Conservation (phyloP, 2,888 invertebrate genomes). For the Morpho achilles region DNA sequence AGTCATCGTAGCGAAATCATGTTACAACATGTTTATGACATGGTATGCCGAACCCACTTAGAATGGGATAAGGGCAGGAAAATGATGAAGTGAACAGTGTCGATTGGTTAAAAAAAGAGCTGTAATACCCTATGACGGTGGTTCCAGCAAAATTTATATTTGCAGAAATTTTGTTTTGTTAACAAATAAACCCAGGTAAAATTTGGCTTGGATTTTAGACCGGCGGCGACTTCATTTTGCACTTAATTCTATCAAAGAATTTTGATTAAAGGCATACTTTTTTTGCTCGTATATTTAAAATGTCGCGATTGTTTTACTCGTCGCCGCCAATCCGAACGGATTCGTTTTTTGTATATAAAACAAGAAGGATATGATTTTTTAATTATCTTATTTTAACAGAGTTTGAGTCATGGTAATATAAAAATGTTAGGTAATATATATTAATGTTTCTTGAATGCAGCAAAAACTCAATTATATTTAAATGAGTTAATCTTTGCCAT, state of each 20-base stretch:
- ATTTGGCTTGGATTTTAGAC: slow-evolving; percentile 48
- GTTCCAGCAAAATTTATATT: background rate
- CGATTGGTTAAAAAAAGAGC: no score
- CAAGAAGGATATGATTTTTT: slow-evolving; percentile 1
- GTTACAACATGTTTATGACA: no score
- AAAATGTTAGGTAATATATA: no score
- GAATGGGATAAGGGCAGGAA: no score
- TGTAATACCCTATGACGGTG: no score
- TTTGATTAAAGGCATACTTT: slow-evolving; percentile 38
- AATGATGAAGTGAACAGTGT: no score
- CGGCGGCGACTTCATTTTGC: slow-evolving; percentile 49
- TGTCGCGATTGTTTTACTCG: slow-evolving; percentile 14
- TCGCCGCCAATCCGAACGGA: background rate
- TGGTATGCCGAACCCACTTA: no score
- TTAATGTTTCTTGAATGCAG: no score
- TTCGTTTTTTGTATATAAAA: slow-evolving; percentile 7
- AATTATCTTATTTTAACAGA: background rate
- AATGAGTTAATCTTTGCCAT: no score
- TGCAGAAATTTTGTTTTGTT: slow-evolving; percentile 35
- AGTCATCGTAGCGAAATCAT: no score
- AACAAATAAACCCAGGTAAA: slow-evolving; percentile 70
- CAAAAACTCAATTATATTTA: no score
- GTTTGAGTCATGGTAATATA: background rate
- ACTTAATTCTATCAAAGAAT: slow-evolving; percentile 52
- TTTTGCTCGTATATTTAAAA: slow-evolving; percentile 9